Percentiles rank a stretch among this genome's conserved stretches.
Conservation (phyloP, 2,797 vertebrate species). For the Vireo griseus region DNA sequence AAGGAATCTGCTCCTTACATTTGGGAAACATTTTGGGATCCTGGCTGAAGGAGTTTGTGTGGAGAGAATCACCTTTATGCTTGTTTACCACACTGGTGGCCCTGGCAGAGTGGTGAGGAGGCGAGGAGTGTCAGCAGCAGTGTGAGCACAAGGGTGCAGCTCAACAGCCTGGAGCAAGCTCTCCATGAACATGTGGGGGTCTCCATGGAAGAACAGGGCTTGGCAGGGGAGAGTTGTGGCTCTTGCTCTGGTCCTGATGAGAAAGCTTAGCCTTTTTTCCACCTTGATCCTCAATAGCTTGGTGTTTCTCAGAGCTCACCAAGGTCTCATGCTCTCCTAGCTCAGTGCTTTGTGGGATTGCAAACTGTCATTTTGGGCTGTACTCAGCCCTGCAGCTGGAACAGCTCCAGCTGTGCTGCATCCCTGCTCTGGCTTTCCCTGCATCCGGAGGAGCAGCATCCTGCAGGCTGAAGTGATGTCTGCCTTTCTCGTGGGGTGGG, state of each 20-base stretch:
- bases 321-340: not conserved
- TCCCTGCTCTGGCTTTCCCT: not conserved
- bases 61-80: not conserved
- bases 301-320: not conserved
- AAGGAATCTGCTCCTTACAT: not conserved
- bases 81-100: not conserved
- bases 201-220: not conserved
- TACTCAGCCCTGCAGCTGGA: not conserved
- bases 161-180: not conserved
- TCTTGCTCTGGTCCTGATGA: not conserved
- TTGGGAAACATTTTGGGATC: not conserved
- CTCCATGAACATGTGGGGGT: not conserved
- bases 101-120: not conserved
- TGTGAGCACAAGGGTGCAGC: not conserved
- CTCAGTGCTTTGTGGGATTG: not conserved
- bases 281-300: not conserved
- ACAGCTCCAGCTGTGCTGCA: not conserved
- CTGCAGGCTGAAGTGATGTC: accelerated
- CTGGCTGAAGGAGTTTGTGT: not conserved
- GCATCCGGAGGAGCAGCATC: accelerated
- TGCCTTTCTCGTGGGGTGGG: not conserved
- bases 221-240: not conserved
- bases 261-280: not conserved
- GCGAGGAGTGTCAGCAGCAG: accelerated
- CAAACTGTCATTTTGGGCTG: not conserved